These are phyloP conservation scores for Peromyscus leucopus DNA, from an alignment of 2,113 vertebrate genomes.

Conservation along the genomic window DNA sequence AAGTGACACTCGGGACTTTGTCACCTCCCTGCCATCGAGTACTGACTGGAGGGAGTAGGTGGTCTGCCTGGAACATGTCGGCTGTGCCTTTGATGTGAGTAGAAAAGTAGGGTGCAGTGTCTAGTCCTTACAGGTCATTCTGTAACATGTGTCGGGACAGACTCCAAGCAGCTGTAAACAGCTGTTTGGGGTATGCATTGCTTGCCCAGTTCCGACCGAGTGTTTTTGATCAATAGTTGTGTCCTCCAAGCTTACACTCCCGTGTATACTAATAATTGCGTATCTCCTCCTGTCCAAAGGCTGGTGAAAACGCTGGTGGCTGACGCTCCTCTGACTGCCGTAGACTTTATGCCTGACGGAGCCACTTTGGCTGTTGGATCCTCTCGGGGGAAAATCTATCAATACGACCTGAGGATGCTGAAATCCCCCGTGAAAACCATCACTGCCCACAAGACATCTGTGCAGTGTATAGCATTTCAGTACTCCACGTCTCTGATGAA, in stretches of 20 bases:
- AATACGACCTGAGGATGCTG: slow-evolving; percentile 96
- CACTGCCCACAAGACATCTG: slow-evolving; percentile 95
- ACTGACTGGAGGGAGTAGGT: slow-evolving; percentile 1
- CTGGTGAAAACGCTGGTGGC: slow-evolving; percentile 92
- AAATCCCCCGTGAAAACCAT: slow-evolving; percentile 92
- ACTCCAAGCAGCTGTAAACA: slow-evolving; percentile 30
- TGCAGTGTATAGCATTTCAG: slow-evolving; percentile 95
- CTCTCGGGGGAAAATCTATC: slow-evolving; percentile 95
- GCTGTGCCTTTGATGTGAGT: not conserved
- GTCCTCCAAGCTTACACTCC: not conserved
- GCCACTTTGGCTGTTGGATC: slow-evolving; percentile 94
- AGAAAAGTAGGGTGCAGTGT: not conserved
- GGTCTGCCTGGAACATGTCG: not conserved
- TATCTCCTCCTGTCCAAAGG: slow-evolving; percentile 78
- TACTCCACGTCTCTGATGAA: slow-evolving; percentile 88
- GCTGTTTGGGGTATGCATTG: not conserved
- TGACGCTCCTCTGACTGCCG: slow-evolving; percentile 94
- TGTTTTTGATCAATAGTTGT: not conserved
- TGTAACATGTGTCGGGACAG: not conserved
- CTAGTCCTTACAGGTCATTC: not conserved
- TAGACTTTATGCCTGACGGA: slow-evolving; percentile 96
- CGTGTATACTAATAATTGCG: not conserved
- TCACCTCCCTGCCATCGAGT: not conserved
- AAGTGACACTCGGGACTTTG: not conserved
- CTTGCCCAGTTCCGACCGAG: not conserved